Conservation (phyloP, 1,140 invertebrate species). For the Argopecten irradians region DNA sequence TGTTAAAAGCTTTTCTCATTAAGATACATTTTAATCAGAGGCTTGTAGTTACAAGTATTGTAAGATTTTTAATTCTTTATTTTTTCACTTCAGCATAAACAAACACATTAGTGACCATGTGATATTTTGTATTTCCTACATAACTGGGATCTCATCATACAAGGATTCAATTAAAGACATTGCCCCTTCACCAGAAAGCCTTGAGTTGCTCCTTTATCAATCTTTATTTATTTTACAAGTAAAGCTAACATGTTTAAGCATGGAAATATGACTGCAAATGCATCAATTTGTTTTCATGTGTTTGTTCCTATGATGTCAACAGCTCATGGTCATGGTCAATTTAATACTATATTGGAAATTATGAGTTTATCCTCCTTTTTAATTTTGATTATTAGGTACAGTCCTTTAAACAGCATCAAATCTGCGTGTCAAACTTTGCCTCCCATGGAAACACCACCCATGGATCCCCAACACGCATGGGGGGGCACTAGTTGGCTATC, state of each 20-base stretch:
- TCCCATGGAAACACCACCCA: not conserved
- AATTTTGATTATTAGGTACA: not conserved
- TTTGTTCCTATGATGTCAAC: too few species aligned
- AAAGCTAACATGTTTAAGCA: too few species aligned
- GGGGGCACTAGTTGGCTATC: not conserved
- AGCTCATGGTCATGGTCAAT: too few species aligned
- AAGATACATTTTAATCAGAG: too few species aligned
- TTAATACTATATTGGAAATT: too few species aligned
- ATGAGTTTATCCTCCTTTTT: too few species aligned
- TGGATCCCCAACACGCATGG: not conserved
- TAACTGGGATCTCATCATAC: slow-evolving; percentile 30
- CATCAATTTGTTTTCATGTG: too few species aligned
- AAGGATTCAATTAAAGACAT: slow-evolving; percentile 28
- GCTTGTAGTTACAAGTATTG: too few species aligned
- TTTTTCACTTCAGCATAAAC: not conserved
- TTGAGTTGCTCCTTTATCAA: slow-evolving; percentile 10
- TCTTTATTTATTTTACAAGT: slow-evolving; percentile 42
- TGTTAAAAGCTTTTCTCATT: not conserved
- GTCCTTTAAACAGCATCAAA: not conserved
- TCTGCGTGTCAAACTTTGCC: not conserved
- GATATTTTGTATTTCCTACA: not conserved
- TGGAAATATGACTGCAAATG: too few species aligned
- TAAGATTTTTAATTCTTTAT: not conserved
- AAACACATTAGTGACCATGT: not conserved
- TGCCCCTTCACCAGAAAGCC: slow-evolving; percentile 27